Conservation (phyloP, 2,113 vertebrate genomes). For the Ceyx melanurus region DNA sequence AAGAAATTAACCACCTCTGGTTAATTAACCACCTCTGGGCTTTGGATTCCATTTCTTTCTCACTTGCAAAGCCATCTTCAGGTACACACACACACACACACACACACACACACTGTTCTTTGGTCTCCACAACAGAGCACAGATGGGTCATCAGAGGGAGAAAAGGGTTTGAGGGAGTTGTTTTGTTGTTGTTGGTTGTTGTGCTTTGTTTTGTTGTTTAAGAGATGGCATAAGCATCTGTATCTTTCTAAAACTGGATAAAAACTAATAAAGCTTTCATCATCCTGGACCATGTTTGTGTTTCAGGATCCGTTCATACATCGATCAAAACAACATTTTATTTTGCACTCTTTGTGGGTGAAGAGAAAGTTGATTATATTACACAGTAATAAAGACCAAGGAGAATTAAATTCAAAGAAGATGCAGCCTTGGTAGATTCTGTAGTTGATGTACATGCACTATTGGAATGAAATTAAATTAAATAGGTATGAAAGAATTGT, state of each 20-base stretch:
- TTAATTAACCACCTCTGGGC: neutral
- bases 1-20: neutral
- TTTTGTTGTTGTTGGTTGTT: too few relatives aligned
- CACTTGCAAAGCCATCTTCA: neutral
- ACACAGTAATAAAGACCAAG: constrained; percentile 40
- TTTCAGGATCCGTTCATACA: neutral
- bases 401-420: constrained; percentile 59
- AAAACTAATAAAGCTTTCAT: constrained; percentile 44
- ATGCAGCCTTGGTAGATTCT: constrained; percentile 14
- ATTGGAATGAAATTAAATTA: constrained; percentile 56
- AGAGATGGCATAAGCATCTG: neutral
- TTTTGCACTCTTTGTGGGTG: constrained; percentile 22
- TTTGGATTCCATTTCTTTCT: neutral
- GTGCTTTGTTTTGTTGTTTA: neutral
- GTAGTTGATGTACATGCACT: constrained; percentile 28
- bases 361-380: constrained; percentile 49
- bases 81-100: neutral
- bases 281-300: neutral
- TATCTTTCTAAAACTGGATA: neutral
- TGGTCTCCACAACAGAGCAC: neutral
- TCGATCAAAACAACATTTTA: constrained; percentile 19
- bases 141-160: neutral
- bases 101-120: neutral
- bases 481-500: constrained; percentile 63
- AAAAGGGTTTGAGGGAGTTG: neutral